Conservation (phyloP, 2,888 invertebrate species). For the Criorhina ranunculi region DNA sequence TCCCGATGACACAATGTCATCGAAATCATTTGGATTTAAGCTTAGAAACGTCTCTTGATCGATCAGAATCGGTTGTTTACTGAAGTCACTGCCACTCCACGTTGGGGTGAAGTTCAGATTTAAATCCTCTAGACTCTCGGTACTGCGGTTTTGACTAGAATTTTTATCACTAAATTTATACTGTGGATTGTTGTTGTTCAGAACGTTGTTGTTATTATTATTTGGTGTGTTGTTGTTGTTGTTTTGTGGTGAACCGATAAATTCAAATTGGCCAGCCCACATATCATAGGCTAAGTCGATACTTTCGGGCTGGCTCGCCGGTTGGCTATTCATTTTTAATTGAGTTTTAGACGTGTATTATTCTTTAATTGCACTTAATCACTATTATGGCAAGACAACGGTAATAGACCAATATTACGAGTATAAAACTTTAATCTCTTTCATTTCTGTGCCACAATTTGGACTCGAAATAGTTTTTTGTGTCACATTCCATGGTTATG, state of each 20-base stretch:
- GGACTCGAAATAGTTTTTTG: conserved; percentile 56
- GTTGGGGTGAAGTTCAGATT: conserved; percentile 82
- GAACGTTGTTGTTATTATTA: conserved; percentile 64
- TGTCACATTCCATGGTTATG: conserved; percentile 68
- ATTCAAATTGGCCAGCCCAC: conserved; percentile 96
- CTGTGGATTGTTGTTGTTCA: conserved; percentile 76
- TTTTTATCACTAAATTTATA: conserved; percentile 81
- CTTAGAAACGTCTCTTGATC: conserved; percentile 84
- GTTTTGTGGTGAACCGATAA: conserved; percentile 87
- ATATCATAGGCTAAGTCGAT: conserved; percentile 93
- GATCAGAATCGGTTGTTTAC: conserved; percentile 82
- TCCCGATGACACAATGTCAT: conserved; percentile 81
- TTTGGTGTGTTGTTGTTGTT: conserved; percentile 66
- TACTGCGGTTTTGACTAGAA: conserved; percentile 80
- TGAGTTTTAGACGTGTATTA: conserved; percentile 16
- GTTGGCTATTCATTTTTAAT: conserved; percentile 83
- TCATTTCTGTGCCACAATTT: conserved; percentile 58
- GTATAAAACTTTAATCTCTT: conserved; percentile 28
- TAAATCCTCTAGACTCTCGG: conserved; percentile 83
- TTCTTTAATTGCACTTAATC: conserved; percentile 42
- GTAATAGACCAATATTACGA: conserved; percentile 5
- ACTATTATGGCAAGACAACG: conserved; percentile 64
- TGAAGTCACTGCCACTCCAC: conserved; percentile 77
- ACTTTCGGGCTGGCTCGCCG: conserved; percentile 86
- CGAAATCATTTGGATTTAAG: conserved; percentile 84